Evolutionary conservation across 2,113 vertebrate species (phyloP), one percentile per base, ranked within the genome.

Genomic region (Butastur rufipennis): DNA sequence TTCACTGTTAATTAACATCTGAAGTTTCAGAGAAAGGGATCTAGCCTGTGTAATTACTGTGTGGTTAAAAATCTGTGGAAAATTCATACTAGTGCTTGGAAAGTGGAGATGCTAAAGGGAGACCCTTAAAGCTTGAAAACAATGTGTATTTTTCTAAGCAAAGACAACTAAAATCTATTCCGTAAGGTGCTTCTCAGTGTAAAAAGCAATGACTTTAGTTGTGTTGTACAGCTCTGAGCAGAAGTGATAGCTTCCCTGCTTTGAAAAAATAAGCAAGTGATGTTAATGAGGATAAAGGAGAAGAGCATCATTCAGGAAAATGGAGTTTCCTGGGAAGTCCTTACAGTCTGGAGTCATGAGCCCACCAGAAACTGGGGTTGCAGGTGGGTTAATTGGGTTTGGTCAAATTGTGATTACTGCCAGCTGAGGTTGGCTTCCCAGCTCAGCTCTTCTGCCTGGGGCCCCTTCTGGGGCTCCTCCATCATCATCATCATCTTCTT

Each of bases 391-490:
- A 8, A 19, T 56, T 68, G 7, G 4, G 15, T 80, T 88, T 85
- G 66, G 47, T 36, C 65, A 72, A 12, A 65, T 31, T 40, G 36
- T 32, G 42, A 43, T 90, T 85, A 66, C 34, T 93, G 38, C 16
- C 70, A 63, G 43, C 38, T 56, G 32, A 43, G 38, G 34, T 1
- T 91, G 84, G 25, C 21, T 11, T 65, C 16, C 16, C 45, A 52
- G 8, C 15, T 66, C 7, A 19, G 31, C 40, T 74, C 2, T 74
- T 71, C 12, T 38, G 32, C 10, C 27, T 27, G 12, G 4, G 5
- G n/a, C 36, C 21, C 27, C 4, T 16, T 14, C 11, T 11, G 10
- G 2, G 4, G 5, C 3, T 40, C 29, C 13, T 78, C 9, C 4
- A 70, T 13, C 36, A 56, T 62, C 36, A 7, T 63, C 31, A 32